Percentiles rank a stretch among this genome's conserved stretches.
Evolutionary conservation across 1,140 invertebrate genomes (phyloP).

Genomic region (Pogonomyrmex californicus): DNA sequence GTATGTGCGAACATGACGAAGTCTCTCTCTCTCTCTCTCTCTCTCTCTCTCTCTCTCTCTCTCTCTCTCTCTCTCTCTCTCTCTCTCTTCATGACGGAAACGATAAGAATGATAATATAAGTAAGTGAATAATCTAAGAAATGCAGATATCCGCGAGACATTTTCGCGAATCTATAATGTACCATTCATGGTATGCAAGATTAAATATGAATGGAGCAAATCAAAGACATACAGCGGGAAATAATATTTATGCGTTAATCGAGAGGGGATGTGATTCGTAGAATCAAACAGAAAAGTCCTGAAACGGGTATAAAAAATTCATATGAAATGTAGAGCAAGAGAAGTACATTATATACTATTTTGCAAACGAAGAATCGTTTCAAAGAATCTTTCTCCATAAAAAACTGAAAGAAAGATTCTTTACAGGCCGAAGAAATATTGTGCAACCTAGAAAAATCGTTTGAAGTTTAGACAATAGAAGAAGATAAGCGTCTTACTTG

Average conservation of each 20-base stretch:
- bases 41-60: too few species aligned
- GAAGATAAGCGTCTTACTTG: neutral
- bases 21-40: too few species aligned
- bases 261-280: constrained; percentile 1
- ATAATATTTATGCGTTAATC: neutral
- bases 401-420: neutral
- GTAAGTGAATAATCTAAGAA: constrained; percentile 2
- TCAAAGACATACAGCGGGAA: neutral
- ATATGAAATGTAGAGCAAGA: constrained; percentile 21
- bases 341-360: neutral
- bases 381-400: constrained; percentile 5
- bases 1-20: constrained; percentile 43
- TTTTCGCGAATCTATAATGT: neutral
- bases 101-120: neutral
- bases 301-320: neutral
- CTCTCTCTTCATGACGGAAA: neutral
- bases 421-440: neutral
- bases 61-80: too few species aligned
- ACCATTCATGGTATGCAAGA: neutral
- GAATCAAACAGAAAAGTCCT: neutral
- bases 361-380: constrained; percentile 9
- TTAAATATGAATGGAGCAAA: neutral
- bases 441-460: neutral
- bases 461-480: neutral
- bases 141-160: neutral